These are phyloP conservation scores for Simalia tracyae DNA, from an alignment of 2,797 vertebrate genomes.

Conservation along the genomic window DNA sequence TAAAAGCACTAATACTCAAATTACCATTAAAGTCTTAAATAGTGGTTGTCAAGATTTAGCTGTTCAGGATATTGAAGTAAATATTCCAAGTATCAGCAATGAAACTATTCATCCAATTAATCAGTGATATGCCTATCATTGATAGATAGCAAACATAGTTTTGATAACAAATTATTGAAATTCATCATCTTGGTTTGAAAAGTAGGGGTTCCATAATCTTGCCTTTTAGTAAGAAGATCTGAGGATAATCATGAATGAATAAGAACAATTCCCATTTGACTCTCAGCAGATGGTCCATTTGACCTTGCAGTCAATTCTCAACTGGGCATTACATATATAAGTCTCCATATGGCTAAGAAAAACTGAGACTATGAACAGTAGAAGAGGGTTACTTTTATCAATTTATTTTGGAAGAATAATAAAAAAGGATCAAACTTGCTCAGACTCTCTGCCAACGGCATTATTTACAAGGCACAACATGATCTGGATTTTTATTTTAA, in stretches of 20 bases:
- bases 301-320: conserved; percentile 41
- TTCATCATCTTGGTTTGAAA: conserved; percentile 11
- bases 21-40: background rate
- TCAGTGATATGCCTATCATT: background rate
- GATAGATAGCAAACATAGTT: background rate
- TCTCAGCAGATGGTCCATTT: conserved; percentile 56
- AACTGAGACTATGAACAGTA: fast-evolving
- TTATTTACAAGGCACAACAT: background rate
- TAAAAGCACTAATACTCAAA: background rate
- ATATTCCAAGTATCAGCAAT: background rate
- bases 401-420: background rate
- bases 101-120: background rate
- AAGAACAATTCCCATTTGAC: background rate
- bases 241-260: background rate
- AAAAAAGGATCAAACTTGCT: background rate
- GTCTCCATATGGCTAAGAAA: conserved; percentile 43
- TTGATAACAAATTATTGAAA: conserved; percentile 6
- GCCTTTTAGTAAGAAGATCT: fast-evolving
- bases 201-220: background rate
- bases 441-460: background rate
- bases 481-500: background rate
- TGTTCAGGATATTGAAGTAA: background rate
- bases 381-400: fast-evolving
- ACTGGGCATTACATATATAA: background rate
- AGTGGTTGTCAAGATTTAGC: background rate